Conservation (phyloP, 2,888 invertebrate genomes). For the Eurois occulta region DNA sequence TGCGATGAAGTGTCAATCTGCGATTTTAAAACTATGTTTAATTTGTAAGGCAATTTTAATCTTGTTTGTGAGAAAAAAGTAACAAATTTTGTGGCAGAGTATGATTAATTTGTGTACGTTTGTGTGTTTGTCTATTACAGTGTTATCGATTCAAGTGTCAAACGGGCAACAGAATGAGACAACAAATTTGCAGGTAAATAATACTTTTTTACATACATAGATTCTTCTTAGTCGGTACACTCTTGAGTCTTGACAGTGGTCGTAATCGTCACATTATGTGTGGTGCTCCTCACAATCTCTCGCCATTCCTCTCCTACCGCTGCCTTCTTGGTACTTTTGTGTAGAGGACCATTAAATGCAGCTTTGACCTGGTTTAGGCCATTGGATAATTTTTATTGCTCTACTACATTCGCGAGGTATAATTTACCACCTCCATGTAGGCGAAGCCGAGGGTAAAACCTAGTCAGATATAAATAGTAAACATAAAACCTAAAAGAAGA, state of each 20-base stretch:
- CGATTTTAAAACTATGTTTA: constrained; percentile 26
- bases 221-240: not conserved
- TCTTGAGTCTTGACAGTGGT: not conserved
- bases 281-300: not conserved
- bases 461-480: not conserved
- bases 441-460: not conserved
- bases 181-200: constrained; percentile 32
- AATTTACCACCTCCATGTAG: not conserved
- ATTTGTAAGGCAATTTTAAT: constrained; percentile 37
- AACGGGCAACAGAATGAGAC: constrained; percentile 20
- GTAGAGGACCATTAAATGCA: not conserved
- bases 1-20: not conserved
- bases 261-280: not conserved
- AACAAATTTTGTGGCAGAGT: not conserved
- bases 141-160: constrained; percentile 21
- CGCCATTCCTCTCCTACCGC: not conserved
- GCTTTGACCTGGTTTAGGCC: not conserved
- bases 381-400: not conserved
- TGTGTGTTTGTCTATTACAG: constrained; percentile 42
- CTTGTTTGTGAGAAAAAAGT: not conserved
- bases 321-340: not conserved
- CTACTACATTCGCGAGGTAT: not conserved
- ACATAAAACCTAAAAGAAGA: not conserved
- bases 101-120: not conserved
- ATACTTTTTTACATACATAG: not conserved